A percentile compares a stretch with the other conserved stretches of the same genome.
Conservation (phyloP, 2,113 vertebrate species). For the Plectropomus leopardus region DNA sequence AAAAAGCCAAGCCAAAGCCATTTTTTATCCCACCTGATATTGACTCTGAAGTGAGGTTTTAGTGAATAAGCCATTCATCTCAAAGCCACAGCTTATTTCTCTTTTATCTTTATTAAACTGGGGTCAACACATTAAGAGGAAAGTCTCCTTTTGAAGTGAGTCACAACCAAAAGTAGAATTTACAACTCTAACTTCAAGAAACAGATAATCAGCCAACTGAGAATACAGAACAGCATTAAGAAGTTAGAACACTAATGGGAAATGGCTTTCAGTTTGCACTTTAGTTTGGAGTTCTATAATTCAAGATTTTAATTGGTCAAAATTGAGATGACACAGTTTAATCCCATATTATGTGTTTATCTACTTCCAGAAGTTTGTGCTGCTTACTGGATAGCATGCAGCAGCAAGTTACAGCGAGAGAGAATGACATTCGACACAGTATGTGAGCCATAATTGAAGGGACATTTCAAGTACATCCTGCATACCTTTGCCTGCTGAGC, state of each 20-base stretch:
- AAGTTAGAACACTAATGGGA: background rate
- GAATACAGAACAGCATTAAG: background rate
- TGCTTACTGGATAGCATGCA: background rate
- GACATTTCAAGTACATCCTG: constrained; percentile 26
- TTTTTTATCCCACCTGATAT: background rate
- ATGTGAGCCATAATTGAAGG: constrained; percentile 23
- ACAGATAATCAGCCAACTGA: background rate
- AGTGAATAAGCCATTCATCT: background rate
- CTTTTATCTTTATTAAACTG: background rate
- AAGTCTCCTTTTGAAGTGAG: constrained; percentile 36
- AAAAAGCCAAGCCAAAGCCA: too few species aligned
- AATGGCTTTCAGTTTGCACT: background rate
- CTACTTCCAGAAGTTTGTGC: background rate
- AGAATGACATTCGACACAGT: constrained; percentile 11
- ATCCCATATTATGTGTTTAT: background rate
- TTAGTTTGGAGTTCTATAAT: background rate
- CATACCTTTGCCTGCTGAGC: constrained; percentile 14
- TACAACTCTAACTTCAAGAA: constrained; percentile 1
- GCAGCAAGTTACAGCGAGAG: background rate
- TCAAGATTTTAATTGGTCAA: background rate
- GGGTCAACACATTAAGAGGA: background rate
- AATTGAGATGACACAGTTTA: background rate
- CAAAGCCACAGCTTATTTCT: background rate
- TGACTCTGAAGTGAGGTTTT: background rate
- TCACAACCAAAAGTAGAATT: constrained; percentile 6